Percentiles rank a stretch among this genome's conserved stretches.
Evolutionary conservation across 2,888 invertebrate species (phyloP).

Genomic region (Machimus rusticus): DNA sequence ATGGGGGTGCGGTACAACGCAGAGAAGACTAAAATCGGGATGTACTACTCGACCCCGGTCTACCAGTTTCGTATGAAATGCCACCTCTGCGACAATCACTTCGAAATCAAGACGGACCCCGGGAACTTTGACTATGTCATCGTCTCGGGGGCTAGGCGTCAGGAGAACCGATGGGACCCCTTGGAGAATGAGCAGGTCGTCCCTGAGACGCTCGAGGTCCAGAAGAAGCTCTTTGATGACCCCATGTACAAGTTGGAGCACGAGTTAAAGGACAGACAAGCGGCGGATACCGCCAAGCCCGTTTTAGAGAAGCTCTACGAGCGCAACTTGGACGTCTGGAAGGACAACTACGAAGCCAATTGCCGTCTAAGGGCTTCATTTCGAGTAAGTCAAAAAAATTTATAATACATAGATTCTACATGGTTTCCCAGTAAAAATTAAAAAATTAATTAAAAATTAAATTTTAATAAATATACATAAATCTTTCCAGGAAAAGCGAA

Average conservation of each 20-base stretch:
- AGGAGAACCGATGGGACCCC: slow-evolving; percentile 99
- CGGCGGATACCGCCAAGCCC: slow-evolving; percentile 75
- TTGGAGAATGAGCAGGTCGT: slow-evolving; percentile 93
- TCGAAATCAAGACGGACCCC: slow-evolving; percentile 98
- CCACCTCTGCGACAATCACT: slow-evolving; percentile 94
- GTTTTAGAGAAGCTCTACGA: slow-evolving; percentile 78
- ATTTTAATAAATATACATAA: slow-evolving; percentile 19
- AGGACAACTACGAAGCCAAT: slow-evolving; percentile 93
- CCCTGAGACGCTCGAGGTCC: slow-evolving; percentile 89
- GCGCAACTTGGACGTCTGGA: slow-evolving; percentile 82
- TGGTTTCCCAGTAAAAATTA: no score
- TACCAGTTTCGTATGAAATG: slow-evolving; percentile 99
- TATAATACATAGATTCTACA: no score
- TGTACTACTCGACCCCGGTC: slow-evolving; percentile 97
- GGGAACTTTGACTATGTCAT: slow-evolving; percentile 97
- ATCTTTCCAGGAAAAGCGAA: slow-evolving; percentile 71
- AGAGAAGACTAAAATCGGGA: slow-evolving; percentile 91
- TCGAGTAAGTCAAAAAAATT: slow-evolving; percentile 68
- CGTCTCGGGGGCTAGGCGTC: slow-evolving; percentile 91
- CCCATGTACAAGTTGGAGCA: slow-evolving; percentile 98
- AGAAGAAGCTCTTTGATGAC: slow-evolving; percentile 90
- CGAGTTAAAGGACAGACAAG: slow-evolving; percentile 78
- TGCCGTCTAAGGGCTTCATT: slow-evolving; percentile 83
- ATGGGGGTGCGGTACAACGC: slow-evolving; percentile 99
- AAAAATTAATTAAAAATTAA: no score